Conservation (phyloP, 2,797 vertebrate species). For the Chaenodraco wilsoni region DNA sequence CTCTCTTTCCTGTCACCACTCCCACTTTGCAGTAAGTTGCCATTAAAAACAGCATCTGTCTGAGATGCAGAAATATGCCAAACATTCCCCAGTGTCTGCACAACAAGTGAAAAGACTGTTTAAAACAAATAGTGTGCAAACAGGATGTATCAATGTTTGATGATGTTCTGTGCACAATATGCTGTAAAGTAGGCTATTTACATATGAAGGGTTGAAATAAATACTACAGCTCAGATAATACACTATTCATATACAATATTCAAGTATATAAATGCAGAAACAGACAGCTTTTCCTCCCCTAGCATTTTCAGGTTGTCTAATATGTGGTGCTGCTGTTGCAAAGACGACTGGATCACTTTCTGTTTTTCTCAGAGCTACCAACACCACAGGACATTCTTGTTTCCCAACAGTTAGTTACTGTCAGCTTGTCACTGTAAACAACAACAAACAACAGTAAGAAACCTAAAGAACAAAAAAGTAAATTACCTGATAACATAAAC, state of each 20-base stretch:
- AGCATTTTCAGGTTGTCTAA: no score
- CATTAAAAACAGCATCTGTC: conserved; percentile 45
- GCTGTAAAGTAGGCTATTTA: conserved; percentile 6
- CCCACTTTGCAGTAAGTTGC: conserved; percentile 40
- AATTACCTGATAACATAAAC: no score
- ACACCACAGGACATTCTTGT: no score
- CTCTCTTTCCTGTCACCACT: conserved; percentile 31
- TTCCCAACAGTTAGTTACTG: no score
- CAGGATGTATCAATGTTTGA: conserved; percentile 42
- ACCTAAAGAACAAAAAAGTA: no score
- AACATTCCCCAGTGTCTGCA: conserved; percentile 36
- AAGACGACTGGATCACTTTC: no score
- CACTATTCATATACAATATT: not conserved
- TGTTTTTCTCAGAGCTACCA: no score
- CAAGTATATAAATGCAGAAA: not conserved
- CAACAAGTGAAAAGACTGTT: conserved; percentile 38
- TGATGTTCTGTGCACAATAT: conserved; percentile 12
- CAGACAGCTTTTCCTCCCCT: no score
- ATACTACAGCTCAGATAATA: not conserved
- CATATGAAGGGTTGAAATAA: conserved; percentile 18
- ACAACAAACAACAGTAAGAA: no score
- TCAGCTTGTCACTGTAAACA: no score
- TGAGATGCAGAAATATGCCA: conserved; percentile 47
- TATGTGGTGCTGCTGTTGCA: no score
- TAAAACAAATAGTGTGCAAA: conserved; percentile 30